Percentiles rank a stretch among this genome's conserved stretches.
These are phyloP conservation scores for Diadumene lineata DNA, from an alignment of 92 coral and sea anemone genomes.

Conservation along the genomic window DNA sequence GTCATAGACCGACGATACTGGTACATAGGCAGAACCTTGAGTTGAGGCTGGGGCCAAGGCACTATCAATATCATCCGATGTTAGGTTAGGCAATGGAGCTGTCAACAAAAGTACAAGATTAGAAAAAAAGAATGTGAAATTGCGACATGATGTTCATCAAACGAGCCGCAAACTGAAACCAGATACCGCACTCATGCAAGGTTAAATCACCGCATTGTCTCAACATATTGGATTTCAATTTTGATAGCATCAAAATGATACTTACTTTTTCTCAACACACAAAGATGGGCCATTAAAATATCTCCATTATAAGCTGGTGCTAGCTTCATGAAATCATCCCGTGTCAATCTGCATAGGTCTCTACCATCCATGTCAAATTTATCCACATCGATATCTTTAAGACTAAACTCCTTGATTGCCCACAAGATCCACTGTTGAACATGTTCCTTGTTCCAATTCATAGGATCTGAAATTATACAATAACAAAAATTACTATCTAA, in stretches of 20 bases:
- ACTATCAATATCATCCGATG: constrained; percentile 96
- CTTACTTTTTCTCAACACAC: constrained; percentile 99
- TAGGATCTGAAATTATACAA: constrained; percentile 60
- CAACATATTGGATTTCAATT: background rate
- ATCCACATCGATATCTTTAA: constrained; percentile 92
- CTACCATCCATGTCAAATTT: constrained; percentile 97
- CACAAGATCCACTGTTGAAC: constrained; percentile 98
- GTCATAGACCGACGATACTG: constrained; percentile 71
- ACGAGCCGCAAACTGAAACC: background rate
- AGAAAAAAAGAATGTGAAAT: constrained; percentile 1
- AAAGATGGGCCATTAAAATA: constrained; percentile 96
- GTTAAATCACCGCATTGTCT: background rate
- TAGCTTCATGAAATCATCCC: constrained; percentile 97
- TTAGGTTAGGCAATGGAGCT: constrained; percentile 98
- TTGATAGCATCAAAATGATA: background rate
- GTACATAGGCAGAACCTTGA: constrained; percentile 64
- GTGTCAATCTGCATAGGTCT: constrained; percentile 84
- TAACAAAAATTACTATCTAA: background rate
- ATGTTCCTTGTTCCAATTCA: constrained; percentile 98
- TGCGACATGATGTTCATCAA: constrained; percentile 11
- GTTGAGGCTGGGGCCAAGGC: constrained; percentile 92
- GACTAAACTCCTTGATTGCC: constrained; percentile 98
- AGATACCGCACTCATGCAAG: background rate
- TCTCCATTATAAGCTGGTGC: constrained; percentile 99
- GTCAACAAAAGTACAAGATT: background rate